Conservation (phyloP, 2,113 vertebrate genomes). For the Sitta europaea region DNA sequence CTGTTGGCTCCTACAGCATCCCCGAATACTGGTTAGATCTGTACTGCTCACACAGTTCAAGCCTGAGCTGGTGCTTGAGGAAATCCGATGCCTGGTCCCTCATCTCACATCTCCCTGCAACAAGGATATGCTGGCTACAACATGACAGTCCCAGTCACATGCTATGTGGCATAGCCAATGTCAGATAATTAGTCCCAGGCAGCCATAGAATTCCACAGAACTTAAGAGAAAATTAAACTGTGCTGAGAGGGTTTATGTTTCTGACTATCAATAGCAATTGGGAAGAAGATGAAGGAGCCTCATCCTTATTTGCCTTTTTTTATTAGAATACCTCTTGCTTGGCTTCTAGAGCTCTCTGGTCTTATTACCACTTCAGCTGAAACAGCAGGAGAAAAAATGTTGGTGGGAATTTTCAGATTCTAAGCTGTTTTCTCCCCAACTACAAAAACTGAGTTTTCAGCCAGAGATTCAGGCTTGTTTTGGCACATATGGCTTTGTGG, state of each 20-base stretch:
- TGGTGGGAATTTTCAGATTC: neutral
- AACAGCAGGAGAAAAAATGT: neutral
- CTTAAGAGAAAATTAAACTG: neutral
- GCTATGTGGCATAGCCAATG: neutral
- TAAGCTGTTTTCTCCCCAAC: neutral
- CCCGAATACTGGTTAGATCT: accelerated
- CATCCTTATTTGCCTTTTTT: neutral
- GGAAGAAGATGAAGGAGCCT: constrained; percentile 13
- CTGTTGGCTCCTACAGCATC: neutral
- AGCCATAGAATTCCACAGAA: neutral
- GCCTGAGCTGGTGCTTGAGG: neutral
- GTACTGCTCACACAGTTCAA: neutral
- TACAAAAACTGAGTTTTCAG: neutral
- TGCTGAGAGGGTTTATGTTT: neutral
- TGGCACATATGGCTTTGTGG: neutral
- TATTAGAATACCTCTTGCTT: neutral
- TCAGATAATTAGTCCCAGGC: neutral
- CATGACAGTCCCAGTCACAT: neutral
- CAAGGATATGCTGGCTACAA: neutral
- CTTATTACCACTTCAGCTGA: neutral
- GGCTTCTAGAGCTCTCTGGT: neutral
- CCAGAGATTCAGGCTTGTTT: neutral
- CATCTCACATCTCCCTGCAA: neutral
- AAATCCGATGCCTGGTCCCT: accelerated
- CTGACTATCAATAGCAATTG: neutral